Evolutionary conservation across 1,140 invertebrate species (phyloP).

Genomic region (Trigoniulus corallinus): DNA sequence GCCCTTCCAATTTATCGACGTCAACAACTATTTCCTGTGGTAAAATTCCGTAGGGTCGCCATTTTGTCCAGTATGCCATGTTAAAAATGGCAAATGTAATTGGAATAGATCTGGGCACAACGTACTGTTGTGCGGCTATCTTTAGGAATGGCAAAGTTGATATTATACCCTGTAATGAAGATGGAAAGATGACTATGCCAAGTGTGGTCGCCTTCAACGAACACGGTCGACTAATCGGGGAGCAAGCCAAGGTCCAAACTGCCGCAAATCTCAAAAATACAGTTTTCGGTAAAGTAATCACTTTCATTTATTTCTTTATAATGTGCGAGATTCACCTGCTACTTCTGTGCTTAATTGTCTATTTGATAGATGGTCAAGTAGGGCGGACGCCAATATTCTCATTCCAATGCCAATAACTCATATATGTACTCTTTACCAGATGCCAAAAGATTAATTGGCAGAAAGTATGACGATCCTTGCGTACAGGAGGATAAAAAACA

Average conservation of each 20-base stretch:
- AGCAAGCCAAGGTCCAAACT: constrained; percentile 34
- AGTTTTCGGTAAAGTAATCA: constrained; percentile 15
- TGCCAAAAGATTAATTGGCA: constrained; percentile 30
- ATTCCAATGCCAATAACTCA: too few relatives aligned
- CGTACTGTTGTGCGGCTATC: constrained; percentile 29
- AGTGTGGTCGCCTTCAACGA: constrained; percentile 36
- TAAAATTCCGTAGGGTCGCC: too few relatives aligned
- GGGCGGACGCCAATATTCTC: too few relatives aligned
- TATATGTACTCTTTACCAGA: constrained; percentile 25
- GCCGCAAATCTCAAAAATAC: constrained; percentile 32
- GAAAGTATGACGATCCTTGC: constrained; percentile 28
- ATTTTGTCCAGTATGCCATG: too few relatives aligned
- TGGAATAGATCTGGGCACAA: constrained; percentile 30
- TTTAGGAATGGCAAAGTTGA: constrained; percentile 31
- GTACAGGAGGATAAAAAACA: constrained; percentile 26
- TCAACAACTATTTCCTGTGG: too few relatives aligned
- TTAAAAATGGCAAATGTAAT: too few relatives aligned
- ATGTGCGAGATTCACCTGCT: not conserved
- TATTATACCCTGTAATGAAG: constrained; percentile 34
- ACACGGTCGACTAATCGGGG: constrained; percentile 31
- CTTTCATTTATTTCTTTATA: not conserved
- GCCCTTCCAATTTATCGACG: too few relatives aligned
- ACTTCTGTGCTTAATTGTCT: not conserved
- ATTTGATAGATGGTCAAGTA: too few relatives aligned
- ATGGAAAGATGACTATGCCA: constrained; percentile 33